Evolutionary conservation across 2,888 invertebrate species (phyloP).

Genomic region (Beris morrisii): DNA sequence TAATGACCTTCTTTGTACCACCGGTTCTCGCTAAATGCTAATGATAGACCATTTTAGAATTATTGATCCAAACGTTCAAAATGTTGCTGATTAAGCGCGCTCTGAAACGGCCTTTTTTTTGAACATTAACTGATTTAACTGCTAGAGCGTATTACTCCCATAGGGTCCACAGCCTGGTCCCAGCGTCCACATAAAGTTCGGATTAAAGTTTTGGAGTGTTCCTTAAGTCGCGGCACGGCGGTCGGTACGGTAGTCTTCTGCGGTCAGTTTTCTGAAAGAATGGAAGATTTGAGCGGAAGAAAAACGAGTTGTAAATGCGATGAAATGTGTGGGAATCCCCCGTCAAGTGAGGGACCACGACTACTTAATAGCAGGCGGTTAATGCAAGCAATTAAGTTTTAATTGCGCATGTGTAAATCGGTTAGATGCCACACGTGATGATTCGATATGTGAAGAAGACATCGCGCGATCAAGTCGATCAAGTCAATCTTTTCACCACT

Average conservation of each 20-base stretch:
- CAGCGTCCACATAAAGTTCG: slow-evolving; percentile 7
- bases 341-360: slow-evolving; percentile 16
- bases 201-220: slow-evolving; percentile 21
- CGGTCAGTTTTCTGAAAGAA: slow-evolving; percentile 1
- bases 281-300: slow-evolving; percentile 24
- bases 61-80: background rate
- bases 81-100: background rate
- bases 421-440: slow-evolving; percentile 29
- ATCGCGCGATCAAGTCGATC: slow-evolving; percentile 6
- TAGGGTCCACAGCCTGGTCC: slow-evolving; percentile 6
- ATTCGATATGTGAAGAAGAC: slow-evolving; percentile 17
- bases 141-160: slow-evolving; percentile 18
- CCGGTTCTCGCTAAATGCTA: background rate
- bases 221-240: slow-evolving; percentile 2
- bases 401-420: slow-evolving; percentile 30
- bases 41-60: slow-evolving; percentile 1
- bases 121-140: slow-evolving; percentile 26
- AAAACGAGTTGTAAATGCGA: slow-evolving; percentile 24
- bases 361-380: slow-evolving; percentile 31
- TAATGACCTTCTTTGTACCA: background rate
- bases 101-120: slow-evolving; percentile 14
- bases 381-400: slow-evolving; percentile 32
- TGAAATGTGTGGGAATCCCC: slow-evolving; percentile 34
- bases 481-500: background rate
- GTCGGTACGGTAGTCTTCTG: slow-evolving; percentile 15